A percentile compares a stretch with the other conserved stretches of the same genome.
phyloP scores from a whole-genome alignment of 2,888 invertebrate species.

The Cynaeus angustus region DNA sequence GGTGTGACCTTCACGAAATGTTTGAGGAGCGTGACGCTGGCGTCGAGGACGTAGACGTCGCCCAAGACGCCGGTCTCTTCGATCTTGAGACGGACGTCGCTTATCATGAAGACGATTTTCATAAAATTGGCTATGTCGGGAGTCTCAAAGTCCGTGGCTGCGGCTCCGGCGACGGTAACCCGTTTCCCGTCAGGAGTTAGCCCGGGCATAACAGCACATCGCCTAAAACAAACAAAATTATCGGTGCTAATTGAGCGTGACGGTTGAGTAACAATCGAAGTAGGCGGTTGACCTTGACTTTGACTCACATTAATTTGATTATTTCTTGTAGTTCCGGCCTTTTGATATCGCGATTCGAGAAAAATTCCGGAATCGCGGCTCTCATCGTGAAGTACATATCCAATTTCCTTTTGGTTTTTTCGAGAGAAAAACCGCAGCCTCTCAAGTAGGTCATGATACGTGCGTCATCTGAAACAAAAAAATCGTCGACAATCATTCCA shows the following conservation, averaged over 20 bases:
- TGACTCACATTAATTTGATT: slow-evolving; percentile 59
- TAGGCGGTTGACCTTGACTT: background rate
- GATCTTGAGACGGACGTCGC: slow-evolving; percentile 86
- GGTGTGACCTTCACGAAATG: slow-evolving; percentile 92
- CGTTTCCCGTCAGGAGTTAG: slow-evolving; percentile 87
- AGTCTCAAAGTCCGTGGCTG: slow-evolving; percentile 81
- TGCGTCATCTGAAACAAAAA: slow-evolving; percentile 78
- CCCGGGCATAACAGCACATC: slow-evolving; percentile 83
- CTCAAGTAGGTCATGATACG: slow-evolving; percentile 87
- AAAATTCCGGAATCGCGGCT: slow-evolving; percentile 87
- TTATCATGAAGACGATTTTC: slow-evolving; percentile 89
- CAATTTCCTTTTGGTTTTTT: slow-evolving; percentile 88
- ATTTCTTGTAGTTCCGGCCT: slow-evolving; percentile 83
- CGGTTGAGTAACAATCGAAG: too few species aligned
- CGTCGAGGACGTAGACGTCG: slow-evolving; percentile 89
- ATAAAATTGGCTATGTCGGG: slow-evolving; percentile 85
- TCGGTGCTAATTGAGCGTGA: too few species aligned
- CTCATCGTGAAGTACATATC: slow-evolving; percentile 94
- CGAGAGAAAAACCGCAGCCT: slow-evolving; percentile 90
- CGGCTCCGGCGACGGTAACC: slow-evolving; percentile 82
- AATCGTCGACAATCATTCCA: background rate
- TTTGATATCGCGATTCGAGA: slow-evolving; percentile 83
- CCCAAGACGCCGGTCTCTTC: slow-evolving; percentile 88
- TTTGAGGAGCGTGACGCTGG: slow-evolving; percentile 83
- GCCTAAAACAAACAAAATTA: slow-evolving; percentile 54